These are phyloP conservation scores for Drosophila cardini DNA, from an alignment of 1,140 invertebrate genomes.

Conservation along the genomic window DNA sequence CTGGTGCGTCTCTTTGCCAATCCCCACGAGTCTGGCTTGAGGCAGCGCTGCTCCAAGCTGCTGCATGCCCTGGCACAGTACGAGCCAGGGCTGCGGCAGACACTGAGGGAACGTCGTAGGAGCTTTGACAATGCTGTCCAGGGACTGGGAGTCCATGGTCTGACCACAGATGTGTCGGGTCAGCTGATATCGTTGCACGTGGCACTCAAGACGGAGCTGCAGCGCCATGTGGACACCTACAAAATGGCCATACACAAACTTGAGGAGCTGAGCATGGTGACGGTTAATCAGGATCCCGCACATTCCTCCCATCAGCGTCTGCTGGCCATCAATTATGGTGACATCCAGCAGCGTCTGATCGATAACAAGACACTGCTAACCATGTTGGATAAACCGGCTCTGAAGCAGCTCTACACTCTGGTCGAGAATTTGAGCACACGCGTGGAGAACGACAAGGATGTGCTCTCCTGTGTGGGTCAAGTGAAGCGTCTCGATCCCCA, in stretches of 20 bases:
- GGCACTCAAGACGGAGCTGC: slow-evolving; percentile 92
- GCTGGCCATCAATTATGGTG: slow-evolving; percentile 91
- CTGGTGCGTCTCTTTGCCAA: slow-evolving; percentile 92
- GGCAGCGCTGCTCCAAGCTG: slow-evolving; percentile 86
- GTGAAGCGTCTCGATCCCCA: slow-evolving; percentile 86
- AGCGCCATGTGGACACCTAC: slow-evolving; percentile 93
- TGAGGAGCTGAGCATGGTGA: slow-evolving; percentile 90
- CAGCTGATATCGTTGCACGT: slow-evolving; percentile 88
- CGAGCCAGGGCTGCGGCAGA: slow-evolving; percentile 86
- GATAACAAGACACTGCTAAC: slow-evolving; percentile 96
- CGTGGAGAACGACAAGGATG: slow-evolving; percentile 90
- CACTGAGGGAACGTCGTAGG: slow-evolving; percentile 88
- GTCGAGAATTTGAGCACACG: slow-evolving; percentile 87
- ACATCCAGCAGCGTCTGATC: slow-evolving; percentile 94
- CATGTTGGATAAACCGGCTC: slow-evolving; percentile 90
- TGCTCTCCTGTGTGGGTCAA: slow-evolving; percentile 88
- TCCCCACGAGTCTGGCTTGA: slow-evolving; percentile 87
- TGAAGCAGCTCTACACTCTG: slow-evolving; percentile 86
- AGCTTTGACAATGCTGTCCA: slow-evolving; percentile 93
- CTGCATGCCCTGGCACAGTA: slow-evolving; percentile 86
- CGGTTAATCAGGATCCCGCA: slow-evolving; percentile 92
- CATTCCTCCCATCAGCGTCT: slow-evolving; percentile 95
- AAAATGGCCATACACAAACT: slow-evolving; percentile 94
- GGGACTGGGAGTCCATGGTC: slow-evolving; percentile 94
- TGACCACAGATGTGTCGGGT: slow-evolving; percentile 88